Evolutionary conservation across 2,888 invertebrate species (phyloP).

Genomic region (Myopa testacea): DNA sequence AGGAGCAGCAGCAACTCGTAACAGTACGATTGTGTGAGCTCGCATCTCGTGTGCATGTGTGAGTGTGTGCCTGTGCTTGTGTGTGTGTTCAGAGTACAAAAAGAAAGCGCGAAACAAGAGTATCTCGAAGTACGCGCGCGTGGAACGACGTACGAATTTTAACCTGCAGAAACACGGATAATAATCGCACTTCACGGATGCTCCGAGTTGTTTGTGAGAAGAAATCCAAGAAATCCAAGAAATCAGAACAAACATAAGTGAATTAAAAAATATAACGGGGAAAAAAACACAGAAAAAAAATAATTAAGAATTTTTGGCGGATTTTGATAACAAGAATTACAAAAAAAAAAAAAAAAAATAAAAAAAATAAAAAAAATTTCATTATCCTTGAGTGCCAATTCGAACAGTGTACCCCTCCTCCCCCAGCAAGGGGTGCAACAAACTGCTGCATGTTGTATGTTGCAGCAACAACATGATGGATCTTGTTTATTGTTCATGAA

Average conservation of each 20-base stretch:
- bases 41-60: neutral
- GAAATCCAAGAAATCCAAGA: neutral
- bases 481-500: too few relatives aligned
- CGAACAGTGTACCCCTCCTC: too few relatives aligned
- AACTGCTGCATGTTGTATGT: too few relatives aligned
- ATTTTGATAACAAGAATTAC: neutral
- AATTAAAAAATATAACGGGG: neutral
- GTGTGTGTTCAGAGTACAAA: slow-evolving; percentile 22
- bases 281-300: neutral
- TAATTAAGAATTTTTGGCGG: neutral
- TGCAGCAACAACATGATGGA: too few relatives aligned
- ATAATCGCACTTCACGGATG: neutral
- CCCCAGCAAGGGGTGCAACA: too few relatives aligned
- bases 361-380: neutral
- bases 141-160: slow-evolving; percentile 14
- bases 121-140: slow-evolving; percentile 33
- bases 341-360: neutral
- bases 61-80: slow-evolving; percentile 4
- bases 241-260: neutral
- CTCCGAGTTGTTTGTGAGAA: neutral
- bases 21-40: slow-evolving; percentile 1
- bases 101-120: slow-evolving; percentile 25
- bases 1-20: slow-evolving; percentile 9
- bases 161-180: slow-evolving; percentile 13
- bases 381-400: too few relatives aligned